A percentile compares a stretch with the other conserved stretches of the same genome.
These are phyloP conservation scores for Mormyrops attenuatus DNA, from an alignment of 2,797 vertebrate genomes.

Conservation along the genomic window DNA sequence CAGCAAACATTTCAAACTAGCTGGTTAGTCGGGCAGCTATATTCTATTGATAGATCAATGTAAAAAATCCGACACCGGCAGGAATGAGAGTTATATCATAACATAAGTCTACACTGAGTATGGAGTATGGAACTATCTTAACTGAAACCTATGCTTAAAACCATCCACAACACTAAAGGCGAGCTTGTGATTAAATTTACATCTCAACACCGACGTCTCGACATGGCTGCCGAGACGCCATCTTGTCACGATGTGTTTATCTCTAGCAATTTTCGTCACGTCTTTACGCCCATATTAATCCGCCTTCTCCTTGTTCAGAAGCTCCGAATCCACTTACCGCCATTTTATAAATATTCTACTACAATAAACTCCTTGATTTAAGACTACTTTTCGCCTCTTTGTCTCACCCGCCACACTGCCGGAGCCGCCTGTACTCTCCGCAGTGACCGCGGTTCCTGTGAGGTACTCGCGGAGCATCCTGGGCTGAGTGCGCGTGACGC, in stretches of 20 bases:
- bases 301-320: not conserved
- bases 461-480: constrained; percentile 17
- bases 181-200: constrained; percentile 4
- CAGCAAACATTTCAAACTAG: not conserved
- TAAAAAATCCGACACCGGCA: not conserved
- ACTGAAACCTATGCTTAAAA: not conserved
- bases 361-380: not conserved
- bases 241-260: constrained; percentile 20
- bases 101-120: not conserved
- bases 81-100: not conserved
- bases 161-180: not conserved
- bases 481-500: not conserved
- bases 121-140: not conserved
- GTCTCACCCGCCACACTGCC: not conserved
- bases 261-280: not conserved
- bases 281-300: not conserved
- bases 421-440: not conserved
- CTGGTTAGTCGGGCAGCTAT: not conserved
- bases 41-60: not conserved
- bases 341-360: not conserved
- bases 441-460: constrained; percentile 14
- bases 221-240: constrained; percentile 32
- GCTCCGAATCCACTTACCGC: constrained; percentile 20
- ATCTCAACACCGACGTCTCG: not conserved
- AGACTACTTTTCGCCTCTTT: not conserved